These are phyloP conservation scores for Brachymystax lenok DNA, from an alignment of 2,797 vertebrate genomes.

Conservation along the genomic window DNA sequence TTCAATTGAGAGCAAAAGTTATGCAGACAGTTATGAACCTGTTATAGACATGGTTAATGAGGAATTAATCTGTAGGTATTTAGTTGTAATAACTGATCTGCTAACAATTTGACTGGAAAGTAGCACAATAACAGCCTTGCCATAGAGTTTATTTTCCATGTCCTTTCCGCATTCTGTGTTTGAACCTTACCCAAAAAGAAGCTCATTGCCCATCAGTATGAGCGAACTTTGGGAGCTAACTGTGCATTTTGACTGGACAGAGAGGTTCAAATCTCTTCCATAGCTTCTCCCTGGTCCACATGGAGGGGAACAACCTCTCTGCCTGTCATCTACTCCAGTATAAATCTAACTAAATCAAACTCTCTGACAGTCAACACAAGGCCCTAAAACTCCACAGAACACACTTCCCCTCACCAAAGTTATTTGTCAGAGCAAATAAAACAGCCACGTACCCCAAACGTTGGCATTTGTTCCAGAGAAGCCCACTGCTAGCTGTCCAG, in stretches of 20 bases:
- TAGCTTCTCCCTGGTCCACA: neutral
- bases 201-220: too few species aligned
- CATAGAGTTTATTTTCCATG: neutral
- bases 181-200: constrained; percentile 1
- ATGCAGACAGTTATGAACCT: neutral
- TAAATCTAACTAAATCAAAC: constrained; percentile 1
- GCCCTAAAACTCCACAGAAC: constrained; percentile 38
- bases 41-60: neutral
- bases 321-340: neutral
- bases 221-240: too few species aligned
- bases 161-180: neutral
- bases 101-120: neutral
- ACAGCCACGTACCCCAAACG: constrained; percentile 10
- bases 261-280: neutral
- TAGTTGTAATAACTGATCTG: neutral
- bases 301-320: neutral
- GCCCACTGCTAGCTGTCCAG: constrained; percentile 45
- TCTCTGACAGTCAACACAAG: constrained; percentile 12
- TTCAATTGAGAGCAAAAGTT: neutral
- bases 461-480: constrained; percentile 30
- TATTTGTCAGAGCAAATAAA: neutral
- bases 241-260: neutral
- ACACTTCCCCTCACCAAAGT: constrained; percentile 5
- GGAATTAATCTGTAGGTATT: neutral
- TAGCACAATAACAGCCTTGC: neutral